Base-by-base conservation (phyloP, 2,888 invertebrate species). In the Ferrisia virgata region DNA sequence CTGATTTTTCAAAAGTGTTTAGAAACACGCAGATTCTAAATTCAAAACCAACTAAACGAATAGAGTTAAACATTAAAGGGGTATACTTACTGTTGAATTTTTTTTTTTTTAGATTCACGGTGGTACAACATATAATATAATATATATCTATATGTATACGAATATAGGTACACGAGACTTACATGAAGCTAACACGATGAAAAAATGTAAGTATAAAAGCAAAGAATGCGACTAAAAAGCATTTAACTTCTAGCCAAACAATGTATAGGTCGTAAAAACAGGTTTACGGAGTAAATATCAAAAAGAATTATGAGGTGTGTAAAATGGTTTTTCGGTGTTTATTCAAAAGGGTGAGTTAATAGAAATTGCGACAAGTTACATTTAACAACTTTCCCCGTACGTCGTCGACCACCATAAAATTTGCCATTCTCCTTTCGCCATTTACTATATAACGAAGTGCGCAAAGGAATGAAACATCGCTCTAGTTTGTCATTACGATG, bases 281-380 rank as follows among this genome's bases (percentile, higher is more conserved):
- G 81, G 81, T 81, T 81, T 36, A 36, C 72, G 81, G 53, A 80
- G 80, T 47, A 58, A 81, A 36, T 81, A 81, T 58, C 53, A 58
- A 81, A 47, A 81, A 81, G 81, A 81, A 81, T 81, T 81, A 81
- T 81, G 81, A 81, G 58, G 53, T 81, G 81, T 81, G 31, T 53
- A 58, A 81, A 81, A 81, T 33, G 53, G 81, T 53, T 47, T 58
- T 36, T 47, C 58, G 81, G n/a, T 81, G 36, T 81, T 81, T 76
- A 76, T 76, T 76, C 72, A 76, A 76, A 76, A 76, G 43, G 83
- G 83, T 83, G 76, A 83, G 83, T 83, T 83, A 83, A 83, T 83
- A 83, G 83, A 83, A 83, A 83, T 83, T 83, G 83, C 83, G 72
- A 76, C 83, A 83, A 83, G 83, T 83, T 83, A 83, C 83, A 69